phyloP scores from a whole-genome alignment of 2,113 vertebrate species.

The Ornithorhynchus anatinus region DNA sequence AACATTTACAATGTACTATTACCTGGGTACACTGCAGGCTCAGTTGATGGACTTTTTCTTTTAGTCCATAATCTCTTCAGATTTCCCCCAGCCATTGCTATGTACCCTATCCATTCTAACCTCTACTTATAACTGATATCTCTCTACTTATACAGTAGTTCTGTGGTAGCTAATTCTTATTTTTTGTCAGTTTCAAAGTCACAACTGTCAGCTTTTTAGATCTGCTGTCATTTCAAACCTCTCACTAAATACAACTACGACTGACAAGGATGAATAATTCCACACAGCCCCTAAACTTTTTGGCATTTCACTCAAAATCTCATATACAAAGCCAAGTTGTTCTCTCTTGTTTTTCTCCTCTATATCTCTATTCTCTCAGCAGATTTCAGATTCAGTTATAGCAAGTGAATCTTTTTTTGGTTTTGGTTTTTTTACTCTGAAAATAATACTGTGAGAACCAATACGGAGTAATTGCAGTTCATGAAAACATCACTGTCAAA shows the following conservation, averaged over 20 bases:
- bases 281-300: constrained; percentile 30
- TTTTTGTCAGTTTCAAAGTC: constrained; percentile 22
- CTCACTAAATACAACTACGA: constrained; percentile 44
- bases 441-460: constrained; percentile 40
- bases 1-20: not conserved
- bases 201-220: constrained; percentile 1
- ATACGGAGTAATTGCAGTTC: not conserved
- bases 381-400: constrained; percentile 40
- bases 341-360: constrained; percentile 43
- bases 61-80: not conserved
- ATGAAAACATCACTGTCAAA: constrained; percentile 43
- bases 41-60: not conserved
- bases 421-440: constrained; percentile 48
- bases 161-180: not conserved
- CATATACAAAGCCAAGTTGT: constrained; percentile 6
- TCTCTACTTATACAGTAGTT: not conserved
- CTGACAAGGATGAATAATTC: constrained; percentile 62
- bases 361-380: constrained; percentile 31
- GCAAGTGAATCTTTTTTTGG: constrained; percentile 45
- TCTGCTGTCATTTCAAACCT: constrained; percentile 50
- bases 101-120: rapidly evolving
- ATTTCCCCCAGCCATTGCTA: rapidly evolving
- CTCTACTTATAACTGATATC: not conserved
- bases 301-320: constrained; percentile 40
- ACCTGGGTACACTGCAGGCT: rapidly evolving